Percentiles rank a stretch among this genome's conserved stretches.
These are phyloP conservation scores for Dugesia japonica DNA, from an alignment of 2,888 invertebrate genomes.

Conservation along the genomic window DNA sequence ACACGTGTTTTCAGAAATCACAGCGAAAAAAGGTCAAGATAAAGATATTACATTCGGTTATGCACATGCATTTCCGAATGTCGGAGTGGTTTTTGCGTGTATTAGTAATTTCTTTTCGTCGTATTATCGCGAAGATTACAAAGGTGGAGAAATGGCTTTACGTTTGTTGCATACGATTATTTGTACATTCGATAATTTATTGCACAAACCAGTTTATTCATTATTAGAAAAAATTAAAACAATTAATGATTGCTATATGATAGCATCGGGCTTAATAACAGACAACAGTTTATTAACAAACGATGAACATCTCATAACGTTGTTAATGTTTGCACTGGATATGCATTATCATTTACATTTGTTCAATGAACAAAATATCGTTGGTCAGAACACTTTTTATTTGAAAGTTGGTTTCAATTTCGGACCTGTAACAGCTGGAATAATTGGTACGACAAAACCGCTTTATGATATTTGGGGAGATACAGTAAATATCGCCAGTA, in stretches of 20 bases:
- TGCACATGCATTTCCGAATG: background rate
- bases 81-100: conserved; percentile 70
- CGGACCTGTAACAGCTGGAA: conserved; percentile 78
- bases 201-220: conserved; percentile 48
- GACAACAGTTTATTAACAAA: conserved; percentile 57
- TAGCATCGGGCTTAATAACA: conserved; percentile 79
- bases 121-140: conserved; percentile 29
- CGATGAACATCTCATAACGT: conserved; percentile 48
- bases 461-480: conserved; percentile 97
- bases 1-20: conserved; percentile 25
- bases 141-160: conserved; percentile 67
- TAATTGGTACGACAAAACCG: conserved; percentile 82
- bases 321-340: conserved; percentile 59
- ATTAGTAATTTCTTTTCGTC: conserved; percentile 91
- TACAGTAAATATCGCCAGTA: conserved; percentile 83
- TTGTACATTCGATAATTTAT: conserved; percentile 22
- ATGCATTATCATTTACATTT: conserved; percentile 57
- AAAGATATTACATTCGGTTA: background rate
- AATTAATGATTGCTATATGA: conserved; percentile 89
- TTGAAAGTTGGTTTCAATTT: conserved; percentile 66
- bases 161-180: conserved; percentile 65
- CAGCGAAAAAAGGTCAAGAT: background rate
- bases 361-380: conserved; percentile 45
- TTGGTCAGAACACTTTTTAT: conserved; percentile 41
- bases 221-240: conserved; percentile 90